Evolutionary conservation across 2,888 invertebrate genomes (phyloP).

Genomic region (Sphaeridia pumilis): DNA sequence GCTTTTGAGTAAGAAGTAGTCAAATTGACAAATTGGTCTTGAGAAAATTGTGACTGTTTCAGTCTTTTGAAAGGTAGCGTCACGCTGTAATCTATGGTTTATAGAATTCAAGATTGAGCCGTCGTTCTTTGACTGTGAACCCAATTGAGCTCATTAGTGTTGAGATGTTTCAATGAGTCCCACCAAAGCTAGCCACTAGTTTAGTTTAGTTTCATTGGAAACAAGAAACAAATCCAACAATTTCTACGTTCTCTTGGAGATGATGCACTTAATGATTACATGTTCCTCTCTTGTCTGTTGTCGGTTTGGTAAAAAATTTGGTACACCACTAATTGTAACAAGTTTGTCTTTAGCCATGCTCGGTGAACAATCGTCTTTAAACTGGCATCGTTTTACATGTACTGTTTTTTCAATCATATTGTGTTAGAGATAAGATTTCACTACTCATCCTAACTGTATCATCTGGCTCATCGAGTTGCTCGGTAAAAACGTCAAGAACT

Average conservation of each 20-base stretch:
- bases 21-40: conserved; percentile 1
- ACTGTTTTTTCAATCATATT: too few relatives aligned
- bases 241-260: neutral
- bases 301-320: neutral
- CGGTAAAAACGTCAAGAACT: too few relatives aligned
- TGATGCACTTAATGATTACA: too few relatives aligned
- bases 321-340: neutral
- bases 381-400: too few relatives aligned
- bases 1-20: too few relatives aligned
- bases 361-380: too few relatives aligned
- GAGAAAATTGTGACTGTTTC: neutral
- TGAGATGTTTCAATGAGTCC: too few relatives aligned
- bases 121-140: conserved; percentile 1
- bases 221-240: neutral
- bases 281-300: neutral
- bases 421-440: too few relatives aligned
- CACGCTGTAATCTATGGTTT: neutral
- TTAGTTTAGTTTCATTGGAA: conserved; percentile 15
- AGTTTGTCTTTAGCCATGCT: conserved; percentile 3
- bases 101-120: conserved; percentile 8
- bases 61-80: neutral
- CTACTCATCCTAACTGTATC: too few relatives aligned
- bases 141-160: conserved; percentile 16
- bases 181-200: too few relatives aligned
- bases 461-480: too few relatives aligned